These are phyloP conservation scores for Tetramorium alpestre DNA, from an alignment of 1,140 invertebrate species.

Conservation along the genomic window DNA sequence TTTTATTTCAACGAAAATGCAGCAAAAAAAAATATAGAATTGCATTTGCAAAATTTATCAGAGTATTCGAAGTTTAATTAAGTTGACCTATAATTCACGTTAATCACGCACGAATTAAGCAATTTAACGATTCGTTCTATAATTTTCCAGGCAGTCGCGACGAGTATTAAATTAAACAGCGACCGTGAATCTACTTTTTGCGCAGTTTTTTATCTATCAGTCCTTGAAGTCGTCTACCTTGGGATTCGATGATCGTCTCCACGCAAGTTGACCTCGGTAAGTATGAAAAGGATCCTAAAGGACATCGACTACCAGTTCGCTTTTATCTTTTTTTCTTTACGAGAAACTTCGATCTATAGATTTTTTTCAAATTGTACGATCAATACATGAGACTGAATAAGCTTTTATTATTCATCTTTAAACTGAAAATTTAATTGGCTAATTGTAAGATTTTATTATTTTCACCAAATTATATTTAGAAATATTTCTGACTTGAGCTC, in stretches of 20 bases:
- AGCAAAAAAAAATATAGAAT: not conserved
- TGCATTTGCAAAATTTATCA: not conserved
- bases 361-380: conserved; percentile 3
- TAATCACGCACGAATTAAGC: conserved; percentile 40
- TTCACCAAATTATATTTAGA: not conserved
- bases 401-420: not conserved
- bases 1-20: not conserved
- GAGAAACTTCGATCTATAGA: not conserved
- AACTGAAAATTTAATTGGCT: not conserved
- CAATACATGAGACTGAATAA: not conserved
- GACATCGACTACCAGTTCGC: not conserved
- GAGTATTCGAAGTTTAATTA: not conserved
- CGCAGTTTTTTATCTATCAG: conserved; percentile 48
- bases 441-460: not conserved
- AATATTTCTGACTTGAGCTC: not conserved
- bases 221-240: conserved; percentile 44
- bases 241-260: conserved; percentile 2
- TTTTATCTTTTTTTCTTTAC: not conserved
- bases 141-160: conserved; percentile 7
- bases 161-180: conserved; percentile 47
- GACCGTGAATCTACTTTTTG: conserved; percentile 59
- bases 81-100: conserved; percentile 7
- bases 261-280: conserved; percentile 38
- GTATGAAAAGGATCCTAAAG: conserved; percentile 8
- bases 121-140: conserved; percentile 36